These are phyloP conservation scores for Drosophila pseudoananassae DNA, from an alignment of 1,140 invertebrate species.

Conservation along the genomic window DNA sequence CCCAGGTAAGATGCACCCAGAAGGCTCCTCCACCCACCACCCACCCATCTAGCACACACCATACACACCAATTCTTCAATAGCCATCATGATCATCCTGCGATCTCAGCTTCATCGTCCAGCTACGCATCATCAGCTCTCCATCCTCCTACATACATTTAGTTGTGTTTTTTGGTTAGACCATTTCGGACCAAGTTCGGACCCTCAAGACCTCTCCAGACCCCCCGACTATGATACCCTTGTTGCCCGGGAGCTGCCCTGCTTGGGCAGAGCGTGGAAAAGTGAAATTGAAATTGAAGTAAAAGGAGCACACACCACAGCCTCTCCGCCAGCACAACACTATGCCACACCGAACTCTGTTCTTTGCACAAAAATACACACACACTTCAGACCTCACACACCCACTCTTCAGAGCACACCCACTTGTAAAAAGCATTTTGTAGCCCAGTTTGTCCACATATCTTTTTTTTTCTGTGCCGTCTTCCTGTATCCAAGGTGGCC, in stretches of 20 bases:
- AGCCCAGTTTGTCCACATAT: slow-evolving; percentile 30
- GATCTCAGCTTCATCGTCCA: slow-evolving; percentile 44
- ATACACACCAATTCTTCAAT: slow-evolving; percentile 11
- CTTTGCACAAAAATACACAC: slow-evolving; percentile 8
- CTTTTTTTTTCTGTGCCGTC: slow-evolving; percentile 22
- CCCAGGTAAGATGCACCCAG: slow-evolving; percentile 86
- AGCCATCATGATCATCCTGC: slow-evolving; percentile 28
- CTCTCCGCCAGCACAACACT: slow-evolving; percentile 16
- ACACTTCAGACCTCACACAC: slow-evolving; percentile 11
- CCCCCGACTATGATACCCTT: slow-evolving; percentile 26
- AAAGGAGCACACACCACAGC: slow-evolving; percentile 17
- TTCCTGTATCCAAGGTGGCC: slow-evolving; percentile 16
- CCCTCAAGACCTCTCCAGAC: background rate
- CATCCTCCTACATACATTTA: slow-evolving; percentile 17
- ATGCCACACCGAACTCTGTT: slow-evolving; percentile 14
- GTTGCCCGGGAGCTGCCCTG: slow-evolving; percentile 19
- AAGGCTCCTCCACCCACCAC: slow-evolving; percentile 4
- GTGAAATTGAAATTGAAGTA: slow-evolving; percentile 4
- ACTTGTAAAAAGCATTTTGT: slow-evolving; percentile 39
- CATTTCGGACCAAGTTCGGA: slow-evolving; percentile 43
- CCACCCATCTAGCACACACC: slow-evolving; percentile 14
- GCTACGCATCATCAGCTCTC: slow-evolving; percentile 36
- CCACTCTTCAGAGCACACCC: slow-evolving; percentile 6
- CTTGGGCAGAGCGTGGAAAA: slow-evolving; percentile 20
- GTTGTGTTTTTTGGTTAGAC: slow-evolving; percentile 45